Percentiles rank a stretch among this genome's conserved stretches.
Evolutionary conservation across 2,888 invertebrate species (phyloP).

Genomic region (Cephus nigrinus): DNA sequence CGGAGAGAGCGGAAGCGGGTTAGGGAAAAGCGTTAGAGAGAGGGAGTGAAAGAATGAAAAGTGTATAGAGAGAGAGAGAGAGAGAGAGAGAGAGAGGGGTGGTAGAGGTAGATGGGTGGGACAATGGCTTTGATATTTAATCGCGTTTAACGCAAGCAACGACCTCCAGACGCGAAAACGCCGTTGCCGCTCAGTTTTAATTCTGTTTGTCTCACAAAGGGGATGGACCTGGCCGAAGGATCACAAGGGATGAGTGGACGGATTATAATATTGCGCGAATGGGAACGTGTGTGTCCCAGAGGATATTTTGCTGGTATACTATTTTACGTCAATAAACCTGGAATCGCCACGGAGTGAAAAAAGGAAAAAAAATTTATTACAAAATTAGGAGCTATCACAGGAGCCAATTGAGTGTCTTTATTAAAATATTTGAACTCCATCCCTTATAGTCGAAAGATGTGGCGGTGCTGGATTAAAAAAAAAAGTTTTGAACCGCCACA

Average conservation of each 20-base stretch:
- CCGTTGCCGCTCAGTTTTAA: slow-evolving; percentile 46
- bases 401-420: no score
- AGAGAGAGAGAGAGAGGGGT: not conserved
- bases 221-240: not conserved
- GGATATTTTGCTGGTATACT: not conserved
- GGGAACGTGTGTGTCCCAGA: not conserved
- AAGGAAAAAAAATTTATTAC: no score
- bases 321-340: no score
- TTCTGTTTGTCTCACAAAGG: slow-evolving; percentile 57
- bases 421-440: no score
- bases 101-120: slow-evolving; percentile 23
- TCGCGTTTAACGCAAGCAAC: slow-evolving; percentile 55
- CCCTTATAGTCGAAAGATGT: no score
- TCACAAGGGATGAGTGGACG: not conserved
- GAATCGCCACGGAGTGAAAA: no score
- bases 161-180: slow-evolving; percentile 19
- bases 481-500: no score
- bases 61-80: slow-evolving; percentile 19
- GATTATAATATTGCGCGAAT: slow-evolving; percentile 18
- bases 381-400: no score
- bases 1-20: not conserved
- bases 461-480: no score
- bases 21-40: slow-evolving; percentile 19
- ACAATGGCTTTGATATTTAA: slow-evolving; percentile 60
- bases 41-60: not conserved